These are phyloP conservation scores for Pangasianodon gigas DNA, from an alignment of 2,113 vertebrate species.

Conservation along the genomic window DNA sequence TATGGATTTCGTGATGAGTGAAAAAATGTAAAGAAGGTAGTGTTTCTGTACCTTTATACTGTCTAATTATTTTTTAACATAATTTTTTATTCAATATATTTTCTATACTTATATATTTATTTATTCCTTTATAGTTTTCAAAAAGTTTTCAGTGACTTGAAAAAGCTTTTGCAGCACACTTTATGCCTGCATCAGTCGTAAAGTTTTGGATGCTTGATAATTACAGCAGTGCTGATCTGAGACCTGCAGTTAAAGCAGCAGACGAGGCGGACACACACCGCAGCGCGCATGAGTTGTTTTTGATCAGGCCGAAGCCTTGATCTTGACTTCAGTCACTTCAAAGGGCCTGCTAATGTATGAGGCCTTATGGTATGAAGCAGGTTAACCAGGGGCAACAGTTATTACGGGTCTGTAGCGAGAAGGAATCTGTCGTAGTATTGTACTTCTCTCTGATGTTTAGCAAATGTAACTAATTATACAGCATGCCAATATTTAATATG, in stretches of 20 bases:
- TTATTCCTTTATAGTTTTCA: not conserved
- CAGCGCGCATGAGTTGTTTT: constrained; percentile 43
- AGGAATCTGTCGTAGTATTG: constrained; percentile 30
- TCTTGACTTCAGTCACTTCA: constrained; percentile 54
- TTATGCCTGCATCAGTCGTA: not conserved
- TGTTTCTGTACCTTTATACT: not conserved
- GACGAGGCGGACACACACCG: constrained; percentile 22
- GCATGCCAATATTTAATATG: not conserved
- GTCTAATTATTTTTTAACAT: not conserved
- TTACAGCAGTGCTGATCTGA: constrained; percentile 32
- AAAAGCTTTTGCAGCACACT: not conserved
- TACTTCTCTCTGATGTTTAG: constrained; percentile 44
- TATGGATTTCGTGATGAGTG: not conserved
- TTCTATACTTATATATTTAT: not conserved
- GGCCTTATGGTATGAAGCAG: constrained; percentile 47
- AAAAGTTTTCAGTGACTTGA: not conserved
- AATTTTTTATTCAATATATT: not conserved
- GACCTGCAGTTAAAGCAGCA: constrained; percentile 38
- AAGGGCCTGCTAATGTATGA: constrained; percentile 52
- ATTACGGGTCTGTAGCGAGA: constrained; percentile 36
- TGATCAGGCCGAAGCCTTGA: constrained; percentile 55
- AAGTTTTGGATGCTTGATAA: constrained; percentile 25
- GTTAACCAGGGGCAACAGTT: constrained; percentile 42
- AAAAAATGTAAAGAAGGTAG: not conserved
- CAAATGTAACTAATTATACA: constrained; percentile 33